Evolutionary conservation across 2,888 invertebrate species (phyloP), one percentile per base, ranked within the genome.

Genomic region (Eumerus sabulonum): DNA sequence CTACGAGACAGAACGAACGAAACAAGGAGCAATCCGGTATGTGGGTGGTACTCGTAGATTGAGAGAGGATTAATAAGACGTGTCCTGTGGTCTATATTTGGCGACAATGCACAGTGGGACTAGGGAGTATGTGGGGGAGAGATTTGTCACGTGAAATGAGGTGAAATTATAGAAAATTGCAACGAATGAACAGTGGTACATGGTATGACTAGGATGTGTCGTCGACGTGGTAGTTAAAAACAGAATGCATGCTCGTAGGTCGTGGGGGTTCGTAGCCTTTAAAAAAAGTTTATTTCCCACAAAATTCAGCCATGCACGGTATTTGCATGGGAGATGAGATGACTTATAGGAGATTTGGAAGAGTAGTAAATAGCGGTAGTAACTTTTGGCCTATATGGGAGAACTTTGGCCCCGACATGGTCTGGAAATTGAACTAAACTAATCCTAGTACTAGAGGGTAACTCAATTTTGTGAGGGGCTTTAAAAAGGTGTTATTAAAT

Each of bases 121-220:
- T 18, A 36, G 38, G 35, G 50, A 63, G 48, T 71, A 48, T 42
- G n/a, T 35, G 40, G 35, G 44, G 54, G 54, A 62, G 54, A 54
- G 70, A 62, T 53, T 54, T 70, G 27, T 27, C 27, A 27, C 27
- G 7, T 13, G 42, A 62, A 62, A 54, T 68, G 53, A 27, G 36
- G n/a, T 5, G 13, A 60, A 60, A 70, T 71, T 50, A 56, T 71
- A 71, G 56, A 71, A 71, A 71, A 71, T 71, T 71, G 44, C 50
- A 67, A 35, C 35, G 50, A 51, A 50, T 62, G 62, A 16, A 45
- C 27, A 18, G 19, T 13, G 47, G 62, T n/a, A 47, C 14, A 19
- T 1, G n/a, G 14, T 1, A 5, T 50, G 48, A 19, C 17, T 12
- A 16, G 40, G 36, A 51, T 53, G 36, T n/a, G 45, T n/a, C 40